Conservation (phyloP, 2,888 invertebrate species). For the Hydroisotoma schaefferi region DNA sequence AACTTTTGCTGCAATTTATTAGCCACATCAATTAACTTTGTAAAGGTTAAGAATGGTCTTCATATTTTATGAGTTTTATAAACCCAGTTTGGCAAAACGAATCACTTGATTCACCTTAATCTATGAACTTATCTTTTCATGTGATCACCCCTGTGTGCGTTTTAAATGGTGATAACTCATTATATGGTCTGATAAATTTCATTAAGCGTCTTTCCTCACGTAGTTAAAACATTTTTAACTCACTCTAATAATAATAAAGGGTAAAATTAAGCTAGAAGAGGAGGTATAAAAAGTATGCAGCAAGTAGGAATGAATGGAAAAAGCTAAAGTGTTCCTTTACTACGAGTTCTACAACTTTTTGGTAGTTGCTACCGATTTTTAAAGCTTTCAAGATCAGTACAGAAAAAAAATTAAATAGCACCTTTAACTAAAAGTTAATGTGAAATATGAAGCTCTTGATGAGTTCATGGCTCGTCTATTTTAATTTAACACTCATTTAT, state of each 20-base stretch:
- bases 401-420: too few relatives aligned
- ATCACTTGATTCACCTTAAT: neutral
- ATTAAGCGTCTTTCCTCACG: neutral
- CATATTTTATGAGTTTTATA: too few relatives aligned
- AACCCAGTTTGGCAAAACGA: too few relatives aligned
- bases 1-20: too few relatives aligned
- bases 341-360: too few relatives aligned
- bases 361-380: too few relatives aligned
- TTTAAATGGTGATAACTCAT: conserved; percentile 18
- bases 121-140: conserved; percentile 1
- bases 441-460: conserved; percentile 1
- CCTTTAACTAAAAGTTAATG: neutral
- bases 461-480: conserved; percentile 15
- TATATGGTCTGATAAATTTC: conserved; percentile 17
- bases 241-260: neutral
- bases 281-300: neutral
- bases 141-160: neutral
- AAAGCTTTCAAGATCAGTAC: too few relatives aligned
- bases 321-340: too few relatives aligned
- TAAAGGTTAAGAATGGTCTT: too few relatives aligned
- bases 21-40: too few relatives aligned
- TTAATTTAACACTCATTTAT: neutral
- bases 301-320: too few relatives aligned
- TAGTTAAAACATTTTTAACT: too few relatives aligned
- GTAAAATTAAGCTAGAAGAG: neutral